These are phyloP conservation scores for Microchrysa polita DNA, from an alignment of 2,888 invertebrate genomes.

Conservation along the genomic window DNA sequence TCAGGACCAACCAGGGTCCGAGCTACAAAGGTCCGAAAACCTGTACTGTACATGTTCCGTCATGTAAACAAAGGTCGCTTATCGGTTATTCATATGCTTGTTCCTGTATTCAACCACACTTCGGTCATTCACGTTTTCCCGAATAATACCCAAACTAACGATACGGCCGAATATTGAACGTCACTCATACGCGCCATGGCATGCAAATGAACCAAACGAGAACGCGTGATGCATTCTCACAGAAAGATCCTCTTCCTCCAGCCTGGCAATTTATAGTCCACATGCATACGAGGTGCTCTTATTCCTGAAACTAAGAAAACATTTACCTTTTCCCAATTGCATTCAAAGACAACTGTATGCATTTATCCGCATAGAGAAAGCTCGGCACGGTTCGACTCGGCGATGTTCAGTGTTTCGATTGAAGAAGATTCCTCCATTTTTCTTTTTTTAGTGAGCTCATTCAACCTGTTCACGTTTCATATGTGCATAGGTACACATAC, in stretches of 20 bases:
- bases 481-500: too few species aligned
- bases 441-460: neutral
- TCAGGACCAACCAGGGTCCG: too few species aligned
- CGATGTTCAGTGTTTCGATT: constrained; percentile 14
- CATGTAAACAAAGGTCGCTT: too few species aligned
- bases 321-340: constrained; percentile 39
- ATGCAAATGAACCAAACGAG: neutral
- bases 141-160: constrained; percentile 34
- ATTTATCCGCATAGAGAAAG: constrained; percentile 37
- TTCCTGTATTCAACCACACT: neutral
- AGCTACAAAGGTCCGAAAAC: too few species aligned
- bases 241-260: too few species aligned
- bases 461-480: neutral
- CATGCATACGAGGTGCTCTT: constrained; percentile 29
- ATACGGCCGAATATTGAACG: constrained; percentile 18
- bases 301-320: constrained; percentile 29
- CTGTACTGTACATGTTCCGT: too few species aligned
- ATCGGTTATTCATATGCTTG: too few species aligned
- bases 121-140: constrained; percentile 30
- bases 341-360: constrained; percentile 38
- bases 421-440: too few species aligned
- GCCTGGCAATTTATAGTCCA: constrained; percentile 23
- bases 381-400: constrained; percentile 31
- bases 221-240: constrained; percentile 2
- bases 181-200: constrained; percentile 10